These are phyloP conservation scores for Procavia capensis DNA, from an alignment of 2,113 vertebrate species.

Conservation along the genomic window DNA sequence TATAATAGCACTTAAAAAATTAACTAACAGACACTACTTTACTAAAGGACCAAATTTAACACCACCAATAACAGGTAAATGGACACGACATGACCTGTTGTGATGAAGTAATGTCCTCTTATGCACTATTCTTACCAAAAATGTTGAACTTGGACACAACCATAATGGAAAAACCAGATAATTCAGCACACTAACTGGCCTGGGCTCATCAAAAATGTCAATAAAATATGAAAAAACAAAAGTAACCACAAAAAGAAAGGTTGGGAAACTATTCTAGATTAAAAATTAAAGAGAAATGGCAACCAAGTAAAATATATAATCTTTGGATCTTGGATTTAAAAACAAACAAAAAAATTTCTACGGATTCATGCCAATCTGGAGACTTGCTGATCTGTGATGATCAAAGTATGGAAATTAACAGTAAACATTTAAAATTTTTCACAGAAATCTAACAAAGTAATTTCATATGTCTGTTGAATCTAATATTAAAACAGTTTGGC, in stretches of 20 bases:
- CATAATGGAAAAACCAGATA: constrained; percentile 16
- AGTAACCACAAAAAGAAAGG: neutral
- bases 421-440: neutral
- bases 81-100: neutral
- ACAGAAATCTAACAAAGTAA: constrained; percentile 14
- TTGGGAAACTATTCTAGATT: neutral
- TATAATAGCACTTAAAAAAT: neutral
- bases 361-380: neutral
- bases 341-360: neutral
- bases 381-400: neutral
- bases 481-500: neutral
- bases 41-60: neutral
- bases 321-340: neutral
- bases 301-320: constrained; percentile 15
- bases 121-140: neutral
- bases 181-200: neutral
- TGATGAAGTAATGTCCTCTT: neutral
- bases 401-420: neutral
- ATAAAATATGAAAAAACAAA: neutral
- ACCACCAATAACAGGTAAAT: neutral
- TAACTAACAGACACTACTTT: neutral
- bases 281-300: constrained; percentile 42
- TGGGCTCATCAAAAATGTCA: constrained; percentile 23
- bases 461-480: constrained; percentile 28
- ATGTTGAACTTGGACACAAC: neutral